A percentile compares a stretch with the other conserved stretches of the same genome.
phyloP scores from a whole-genome alignment of 2,888 invertebrate genomes.

The Pammene aurita region DNA sequence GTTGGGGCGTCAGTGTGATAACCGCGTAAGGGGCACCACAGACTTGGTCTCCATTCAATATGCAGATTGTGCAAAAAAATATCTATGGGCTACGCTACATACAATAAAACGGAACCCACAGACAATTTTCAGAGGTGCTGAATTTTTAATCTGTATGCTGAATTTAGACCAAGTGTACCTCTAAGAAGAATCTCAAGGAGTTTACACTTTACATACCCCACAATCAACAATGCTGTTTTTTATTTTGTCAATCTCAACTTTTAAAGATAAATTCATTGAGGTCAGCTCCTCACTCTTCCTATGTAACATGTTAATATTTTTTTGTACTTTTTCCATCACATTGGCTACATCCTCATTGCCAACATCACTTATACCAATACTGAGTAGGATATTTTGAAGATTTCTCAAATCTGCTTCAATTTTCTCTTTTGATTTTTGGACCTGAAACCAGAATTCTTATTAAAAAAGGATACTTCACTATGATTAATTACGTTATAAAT shows the following conservation, averaged over 20 bases:
- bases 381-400: constrained; percentile 65
- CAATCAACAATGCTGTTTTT: constrained; percentile 54
- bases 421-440: constrained; percentile 67
- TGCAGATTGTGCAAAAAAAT: too few species aligned
- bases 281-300: constrained; percentile 72
- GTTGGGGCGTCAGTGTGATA: too few species aligned
- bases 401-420: constrained; percentile 78
- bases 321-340: constrained; percentile 67
- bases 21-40: too few species aligned
- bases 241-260: constrained; percentile 70
- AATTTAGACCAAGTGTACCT: too few species aligned
- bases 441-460: constrained; percentile 51
- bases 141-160: too few species aligned
- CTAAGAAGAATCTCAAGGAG: too few species aligned
- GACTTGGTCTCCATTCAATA: too few species aligned
- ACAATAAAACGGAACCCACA: too few species aligned
- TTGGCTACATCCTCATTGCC: constrained; percentile 58
- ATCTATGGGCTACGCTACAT: too few species aligned
- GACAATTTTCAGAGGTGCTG: too few species aligned
- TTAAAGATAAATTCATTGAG: constrained; percentile 66
- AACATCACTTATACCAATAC: constrained; percentile 65
- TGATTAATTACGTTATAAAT: too few species aligned
- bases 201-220: constrained; percentile 53
- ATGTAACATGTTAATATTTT: constrained; percentile 63
- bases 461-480: neutral